Base-by-base conservation (phyloP, 1,140 invertebrate genomes). In the Saccostrea cuccullata region DNA sequence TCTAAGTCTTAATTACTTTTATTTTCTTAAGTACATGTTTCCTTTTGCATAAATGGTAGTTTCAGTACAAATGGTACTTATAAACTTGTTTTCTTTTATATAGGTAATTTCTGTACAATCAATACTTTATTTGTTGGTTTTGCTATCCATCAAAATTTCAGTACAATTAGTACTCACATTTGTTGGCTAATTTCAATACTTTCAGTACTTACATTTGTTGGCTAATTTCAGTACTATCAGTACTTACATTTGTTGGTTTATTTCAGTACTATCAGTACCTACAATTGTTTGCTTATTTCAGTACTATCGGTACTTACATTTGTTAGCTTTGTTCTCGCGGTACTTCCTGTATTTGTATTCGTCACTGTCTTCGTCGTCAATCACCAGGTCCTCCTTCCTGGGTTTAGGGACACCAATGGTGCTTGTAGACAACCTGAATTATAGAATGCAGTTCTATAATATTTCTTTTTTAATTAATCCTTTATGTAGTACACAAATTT, bases 321-420 rank as follows among this genome's bases (percentile, higher is more conserved):
- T 84, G n/a, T 55, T 77, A 26, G 70, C 70, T 17, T 77, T 77
- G 70, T 92, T 87, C 26, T 90, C 88, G 17, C 88, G 86, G 86
- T 87, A 40, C 36, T 89, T 92, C 55, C 88, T 89, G 77, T 89
- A 91, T 60, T 90, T 91, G 64, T 90, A 90, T 17, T 91, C 91
- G 82, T 93, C 92, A 55, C 89, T 89, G 36, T 93, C 92, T 2
- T 91, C 87, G 55, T 93, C 93, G 55, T 94, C 93, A 85, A 92
- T 90, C n/a, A 94, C 91, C 3, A 95, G 89, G 86, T 95, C 94
- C 64, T 94, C 94, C 82, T 94, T 93, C 36, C 94, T 92, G 17
- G 93, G 94, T 47, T 93, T 92, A 17, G 94, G 94, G 30, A 94
- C 89, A 15, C 93, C 93, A 82, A 88, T 86, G 20, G 93, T 90